phyloP scores from a whole-genome alignment of 2,113 vertebrate species.

The Osmerus eperlanus region DNA sequence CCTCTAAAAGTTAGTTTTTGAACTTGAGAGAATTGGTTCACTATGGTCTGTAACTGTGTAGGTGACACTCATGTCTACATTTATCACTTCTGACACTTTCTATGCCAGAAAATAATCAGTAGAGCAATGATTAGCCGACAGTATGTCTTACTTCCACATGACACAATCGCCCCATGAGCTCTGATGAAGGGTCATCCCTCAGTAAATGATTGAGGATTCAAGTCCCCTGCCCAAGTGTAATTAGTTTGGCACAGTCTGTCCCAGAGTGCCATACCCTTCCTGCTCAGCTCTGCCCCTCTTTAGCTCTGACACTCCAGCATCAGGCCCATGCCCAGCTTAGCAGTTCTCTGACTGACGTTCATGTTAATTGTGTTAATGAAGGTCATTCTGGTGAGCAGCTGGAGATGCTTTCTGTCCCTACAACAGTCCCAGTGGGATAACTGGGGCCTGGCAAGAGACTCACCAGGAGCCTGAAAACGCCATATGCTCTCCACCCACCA shows the following conservation, averaged over 20 bases:
- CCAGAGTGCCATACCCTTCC: conserved; percentile 7
- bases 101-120: not conserved
- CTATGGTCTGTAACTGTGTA: not conserved
- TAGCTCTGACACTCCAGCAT: conserved; percentile 8
- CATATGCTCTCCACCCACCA: conserved; percentile 63
- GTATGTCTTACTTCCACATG: not conserved
- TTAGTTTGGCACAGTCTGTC: not conserved
- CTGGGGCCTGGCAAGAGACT: conserved; percentile 37
- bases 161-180: not conserved
- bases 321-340: conserved; percentile 5
- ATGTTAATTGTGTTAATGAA: conserved; percentile 73
- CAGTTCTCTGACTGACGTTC: conserved; percentile 58
- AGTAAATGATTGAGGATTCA: not conserved
- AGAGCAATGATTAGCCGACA: not conserved
- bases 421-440: conserved; percentile 58
- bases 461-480: conserved; percentile 52
- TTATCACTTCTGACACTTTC: not conserved
- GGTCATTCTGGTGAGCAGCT: conserved; percentile 67
- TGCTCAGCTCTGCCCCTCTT: conserved; percentile 1
- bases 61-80: not conserved
- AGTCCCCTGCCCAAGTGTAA: not conserved
- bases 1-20: too few species aligned
- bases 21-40: not conserved
- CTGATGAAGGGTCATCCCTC: not conserved
- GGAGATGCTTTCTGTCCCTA: conserved; percentile 56